These are phyloP conservation scores for Coecobrya sp. DNA, from an alignment of 2,888 invertebrate species.

Conservation along the genomic window DNA sequence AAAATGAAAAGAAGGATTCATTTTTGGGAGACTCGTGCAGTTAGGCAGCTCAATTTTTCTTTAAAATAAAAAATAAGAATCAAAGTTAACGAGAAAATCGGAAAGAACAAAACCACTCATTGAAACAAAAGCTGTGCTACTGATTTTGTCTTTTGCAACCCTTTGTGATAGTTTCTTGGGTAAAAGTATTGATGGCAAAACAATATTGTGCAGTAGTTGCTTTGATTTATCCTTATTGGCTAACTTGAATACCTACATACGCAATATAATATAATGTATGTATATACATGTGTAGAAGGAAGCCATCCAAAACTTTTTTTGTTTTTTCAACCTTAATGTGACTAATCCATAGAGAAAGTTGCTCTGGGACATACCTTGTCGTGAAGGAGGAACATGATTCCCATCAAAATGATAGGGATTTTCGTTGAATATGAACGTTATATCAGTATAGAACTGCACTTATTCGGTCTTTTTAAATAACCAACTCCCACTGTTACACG, in stretches of 20 bases:
- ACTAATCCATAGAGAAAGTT: slow-evolving; percentile 28
- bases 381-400: slow-evolving; percentile 32
- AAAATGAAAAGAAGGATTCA: background rate
- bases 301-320: background rate
- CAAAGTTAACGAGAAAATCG: too few relatives aligned
- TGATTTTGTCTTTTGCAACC: too few relatives aligned
- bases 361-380: slow-evolving; percentile 45
- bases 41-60: background rate
- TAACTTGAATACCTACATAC: background rate
- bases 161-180: too few relatives aligned
- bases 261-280: background rate
- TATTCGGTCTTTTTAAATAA: background rate
- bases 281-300: background rate
- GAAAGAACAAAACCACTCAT: too few relatives aligned
- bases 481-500: background rate
- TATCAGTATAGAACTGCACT: background rate
- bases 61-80: background rate
- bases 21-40: too few relatives aligned
- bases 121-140: too few relatives aligned
- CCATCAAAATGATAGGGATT: slow-evolving; percentile 66
- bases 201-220: too few relatives aligned
- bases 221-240: background rate
- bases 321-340: slow-evolving; percentile 8
- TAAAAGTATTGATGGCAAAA: too few relatives aligned
- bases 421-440: slow-evolving; percentile 13